Percentiles rank a stretch among this genome's conserved stretches.
These are phyloP conservation scores for Lamellibrachia satsuma DNA, from an alignment of 2,888 invertebrate species.

Conservation along the genomic window DNA sequence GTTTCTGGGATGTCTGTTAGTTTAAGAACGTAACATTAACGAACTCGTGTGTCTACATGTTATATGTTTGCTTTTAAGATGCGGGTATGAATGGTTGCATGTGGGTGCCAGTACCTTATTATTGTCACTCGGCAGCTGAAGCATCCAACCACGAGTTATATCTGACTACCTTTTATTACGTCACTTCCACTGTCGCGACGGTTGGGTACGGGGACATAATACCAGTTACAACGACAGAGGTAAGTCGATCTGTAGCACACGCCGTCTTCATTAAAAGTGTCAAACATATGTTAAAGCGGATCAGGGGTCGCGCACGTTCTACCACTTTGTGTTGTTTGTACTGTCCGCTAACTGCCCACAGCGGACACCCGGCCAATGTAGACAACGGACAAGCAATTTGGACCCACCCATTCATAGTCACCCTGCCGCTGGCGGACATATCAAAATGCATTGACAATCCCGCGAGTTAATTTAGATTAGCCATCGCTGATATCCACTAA, in stretches of 20 bases:
- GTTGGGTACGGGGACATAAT: conserved; percentile 46
- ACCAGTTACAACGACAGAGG: conserved; percentile 33
- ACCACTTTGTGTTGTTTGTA: background rate
- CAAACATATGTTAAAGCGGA: background rate
- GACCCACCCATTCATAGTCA: too few relatives aligned
- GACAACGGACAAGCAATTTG: too few relatives aligned
- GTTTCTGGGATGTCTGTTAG: background rate
- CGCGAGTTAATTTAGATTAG: too few relatives aligned
- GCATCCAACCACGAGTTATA: conserved; percentile 19
- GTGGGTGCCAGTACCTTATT: background rate
- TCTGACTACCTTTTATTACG: conserved; percentile 42
- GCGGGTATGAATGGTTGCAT: background rate
- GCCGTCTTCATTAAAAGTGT: background rate
- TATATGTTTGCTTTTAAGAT: background rate
- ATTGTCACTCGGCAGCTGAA: conserved; percentile 13
- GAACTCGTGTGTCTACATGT: too few relatives aligned
- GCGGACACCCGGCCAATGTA: too few relatives aligned
- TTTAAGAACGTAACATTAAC: too few relatives aligned
- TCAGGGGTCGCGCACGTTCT: background rate
- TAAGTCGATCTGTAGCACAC: background rate
- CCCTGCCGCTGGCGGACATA: too few relatives aligned
- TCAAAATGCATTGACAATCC: too few relatives aligned
- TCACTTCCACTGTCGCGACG: conserved; percentile 37
- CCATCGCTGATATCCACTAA: too few relatives aligned
- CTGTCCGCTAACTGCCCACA: too few relatives aligned